Percentiles rank a stretch among this genome's conserved stretches.
Conservation (phyloP, 1,140 invertebrate genomes). For the Choristoneura fumiferana region DNA sequence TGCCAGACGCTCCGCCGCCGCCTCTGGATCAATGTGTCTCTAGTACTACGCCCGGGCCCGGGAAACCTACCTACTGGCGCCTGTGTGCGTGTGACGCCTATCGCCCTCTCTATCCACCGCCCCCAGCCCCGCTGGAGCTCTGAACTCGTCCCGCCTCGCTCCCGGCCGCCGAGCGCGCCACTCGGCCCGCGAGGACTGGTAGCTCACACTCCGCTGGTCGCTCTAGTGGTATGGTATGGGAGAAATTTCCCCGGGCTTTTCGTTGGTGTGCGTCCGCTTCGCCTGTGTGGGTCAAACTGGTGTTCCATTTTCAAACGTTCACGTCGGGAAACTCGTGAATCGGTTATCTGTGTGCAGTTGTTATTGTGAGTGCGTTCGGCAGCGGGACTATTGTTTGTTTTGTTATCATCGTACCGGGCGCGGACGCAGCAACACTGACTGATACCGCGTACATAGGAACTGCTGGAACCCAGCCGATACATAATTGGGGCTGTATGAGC, state of each 20-base stretch:
- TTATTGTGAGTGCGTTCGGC: slow-evolving; percentile 51
- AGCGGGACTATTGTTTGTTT: slow-evolving; percentile 69
- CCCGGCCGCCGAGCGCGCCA: neutral
- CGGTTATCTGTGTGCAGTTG: slow-evolving; percentile 57
- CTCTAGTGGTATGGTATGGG: slow-evolving; percentile 38
- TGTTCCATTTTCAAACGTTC: slow-evolving; percentile 53
- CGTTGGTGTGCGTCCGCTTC: slow-evolving; percentile 40
- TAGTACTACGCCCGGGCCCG: slow-evolving; percentile 73
- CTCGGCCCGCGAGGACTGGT: slow-evolving; percentile 23
- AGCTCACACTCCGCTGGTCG: slow-evolving; percentile 38
- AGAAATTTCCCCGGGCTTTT: slow-evolving; percentile 48
- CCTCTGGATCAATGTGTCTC: slow-evolving; percentile 77
- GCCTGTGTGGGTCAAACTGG: slow-evolving; percentile 35
- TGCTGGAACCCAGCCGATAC: neutral
- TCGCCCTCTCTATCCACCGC: slow-evolving; percentile 32
- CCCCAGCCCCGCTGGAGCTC: slow-evolving; percentile 49
- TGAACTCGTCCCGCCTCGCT: slow-evolving; percentile 22
- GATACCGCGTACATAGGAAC: slow-evolving; percentile 12
- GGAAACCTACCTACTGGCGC: slow-evolving; percentile 52
- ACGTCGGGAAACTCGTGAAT: slow-evolving; percentile 67
- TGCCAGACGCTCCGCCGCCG: slow-evolving; percentile 58
- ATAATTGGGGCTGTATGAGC: neutral
- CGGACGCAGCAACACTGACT: slow-evolving; percentile 15
- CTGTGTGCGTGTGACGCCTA: slow-evolving; percentile 43
- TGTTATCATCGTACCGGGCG: slow-evolving; percentile 45